These are phyloP conservation scores for Tonatia bakeri DNA, from an alignment of 2,113 vertebrate species.

Conservation along the genomic window DNA sequence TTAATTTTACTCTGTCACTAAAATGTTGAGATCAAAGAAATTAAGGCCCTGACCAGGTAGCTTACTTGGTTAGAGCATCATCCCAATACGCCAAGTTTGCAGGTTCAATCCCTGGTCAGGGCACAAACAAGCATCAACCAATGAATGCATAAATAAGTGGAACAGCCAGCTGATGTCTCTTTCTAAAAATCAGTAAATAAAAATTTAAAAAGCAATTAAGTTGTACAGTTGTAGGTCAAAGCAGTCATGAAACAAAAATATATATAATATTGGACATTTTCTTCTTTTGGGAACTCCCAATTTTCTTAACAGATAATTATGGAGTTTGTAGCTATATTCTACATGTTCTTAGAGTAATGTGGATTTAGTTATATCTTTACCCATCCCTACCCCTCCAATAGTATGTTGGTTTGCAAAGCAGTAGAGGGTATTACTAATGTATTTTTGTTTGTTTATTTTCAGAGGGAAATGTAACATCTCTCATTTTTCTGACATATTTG, in stretches of 20 bases:
- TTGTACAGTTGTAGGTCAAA: background rate
- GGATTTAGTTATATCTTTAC: background rate
- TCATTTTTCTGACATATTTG: conserved; percentile 99
- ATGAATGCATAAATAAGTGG: too few relatives aligned
- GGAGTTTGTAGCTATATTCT: background rate
- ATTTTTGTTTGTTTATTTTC: conserved; percentile 76
- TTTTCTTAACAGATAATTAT: background rate
- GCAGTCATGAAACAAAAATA: background rate
- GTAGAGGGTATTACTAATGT: conserved; percentile 36
- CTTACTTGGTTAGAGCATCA: too few relatives aligned
- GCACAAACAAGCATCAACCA: too few relatives aligned
- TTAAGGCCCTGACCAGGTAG: background rate
- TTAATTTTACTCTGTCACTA: conserved; percentile 14
- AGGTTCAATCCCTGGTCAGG: too few relatives aligned
- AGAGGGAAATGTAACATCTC: conserved; percentile 99
- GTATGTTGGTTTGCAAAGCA: conserved; percentile 8
- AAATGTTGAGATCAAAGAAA: background rate
- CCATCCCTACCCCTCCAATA: background rate
- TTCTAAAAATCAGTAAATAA: too few relatives aligned
- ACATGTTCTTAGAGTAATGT: background rate
- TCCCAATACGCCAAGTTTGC: too few relatives aligned
- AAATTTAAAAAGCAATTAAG: background rate
- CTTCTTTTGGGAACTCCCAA: background rate
- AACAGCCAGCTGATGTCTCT: too few relatives aligned
- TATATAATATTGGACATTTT: background rate